A percentile compares a stretch with the other conserved stretches of the same genome.
Conservation (phyloP, 2,888 invertebrate species). For the Azorinus chamasolen region DNA sequence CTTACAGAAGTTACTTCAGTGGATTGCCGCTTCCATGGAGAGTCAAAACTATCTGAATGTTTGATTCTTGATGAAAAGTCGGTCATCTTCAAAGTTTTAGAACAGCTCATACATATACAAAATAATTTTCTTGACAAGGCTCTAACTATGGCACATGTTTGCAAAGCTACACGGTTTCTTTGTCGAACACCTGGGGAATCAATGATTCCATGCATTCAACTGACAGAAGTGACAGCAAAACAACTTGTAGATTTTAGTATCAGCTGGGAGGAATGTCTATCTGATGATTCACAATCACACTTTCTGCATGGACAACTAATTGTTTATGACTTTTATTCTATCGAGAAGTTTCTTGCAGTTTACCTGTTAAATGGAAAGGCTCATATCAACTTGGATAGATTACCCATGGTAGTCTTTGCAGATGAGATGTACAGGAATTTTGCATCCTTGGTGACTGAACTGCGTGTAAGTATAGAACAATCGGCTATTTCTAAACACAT, state of each 20-base stretch:
- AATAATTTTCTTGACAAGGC: slow-evolving; percentile 59
- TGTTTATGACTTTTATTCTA: slow-evolving; percentile 58
- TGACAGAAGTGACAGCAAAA: slow-evolving; percentile 36
- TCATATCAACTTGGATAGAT: slow-evolving; percentile 24
- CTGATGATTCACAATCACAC: slow-evolving; percentile 55
- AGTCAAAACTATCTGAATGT: slow-evolving; percentile 50
- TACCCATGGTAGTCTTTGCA: slow-evolving; percentile 57
- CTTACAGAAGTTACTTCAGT: not conserved
- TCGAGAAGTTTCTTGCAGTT: slow-evolving; percentile 56
- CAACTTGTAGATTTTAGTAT: slow-evolving; percentile 8
- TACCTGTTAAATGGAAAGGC: slow-evolving; percentile 45
- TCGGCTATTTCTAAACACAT: slow-evolving; percentile 51
- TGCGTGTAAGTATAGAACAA: slow-evolving; percentile 44
- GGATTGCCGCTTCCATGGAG: slow-evolving; percentile 3
- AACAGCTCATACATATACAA: slow-evolving; percentile 49
- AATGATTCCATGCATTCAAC: slow-evolving; percentile 16
- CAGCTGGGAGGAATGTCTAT: slow-evolving; percentile 35
- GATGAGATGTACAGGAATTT: slow-evolving; percentile 68
- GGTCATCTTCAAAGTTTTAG: slow-evolving; percentile 39
- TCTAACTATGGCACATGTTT: slow-evolving; percentile 14
- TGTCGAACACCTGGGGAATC: slow-evolving; percentile 13
- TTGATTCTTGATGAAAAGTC: slow-evolving; percentile 47
- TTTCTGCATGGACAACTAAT: slow-evolving; percentile 49
- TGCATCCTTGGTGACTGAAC: slow-evolving; percentile 40
- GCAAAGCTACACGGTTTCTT: slow-evolving; percentile 39